Base-by-base conservation (phyloP, 2,888 invertebrate genomes). In the Epistrophella euchroma region DNA sequence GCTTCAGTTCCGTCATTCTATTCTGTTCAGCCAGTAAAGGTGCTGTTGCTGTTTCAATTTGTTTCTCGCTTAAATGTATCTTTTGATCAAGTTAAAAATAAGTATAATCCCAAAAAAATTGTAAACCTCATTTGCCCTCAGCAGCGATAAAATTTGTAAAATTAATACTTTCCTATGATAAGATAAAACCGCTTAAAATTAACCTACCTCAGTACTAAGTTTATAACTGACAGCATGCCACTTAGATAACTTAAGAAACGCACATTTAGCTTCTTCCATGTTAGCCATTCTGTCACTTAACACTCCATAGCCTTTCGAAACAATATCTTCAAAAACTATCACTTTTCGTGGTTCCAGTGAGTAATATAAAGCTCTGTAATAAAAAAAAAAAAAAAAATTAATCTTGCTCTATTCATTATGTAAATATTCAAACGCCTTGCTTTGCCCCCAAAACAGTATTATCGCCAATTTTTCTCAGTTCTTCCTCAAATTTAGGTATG, bases 201-300 rank as follows among this genome's bases (percentile, higher is more conserved):
- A 3, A 68, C 70, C n/a, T 22, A 89, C 88, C 75, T 88, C 88
- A 25, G 50, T 37, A 13, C 50, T 73, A 9, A 89, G 66, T 50
- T 88, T 84, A 28, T 76, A 88, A 28, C 82, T 88, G 22, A 86
- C 87, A 11, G 88, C 88, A 81, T 89, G 88, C 62, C 84, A 79
- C 43, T 83, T 88, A 13, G 88, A 84, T 17, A 89, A 25, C 47
- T 88, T 88, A n/a, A 22, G 60, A 9, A 88, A 88, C 22, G 87
- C 87, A 0, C 37, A 70, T 37, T 87, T 88, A 2, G 75, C 37
- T 66, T 89, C 88, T 32, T 74, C 76, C 13, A 88, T 50, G 3
- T 73, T 85, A 7, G 81, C 47, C 5, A 74, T 68, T 52, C 89
- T 87, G 0, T 71, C 77, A 11, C 79, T 75, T 4, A 86, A 1